phyloP scores from a whole-genome alignment of 2,113 vertebrate genomes.

The Syngnathus floridae region DNA sequence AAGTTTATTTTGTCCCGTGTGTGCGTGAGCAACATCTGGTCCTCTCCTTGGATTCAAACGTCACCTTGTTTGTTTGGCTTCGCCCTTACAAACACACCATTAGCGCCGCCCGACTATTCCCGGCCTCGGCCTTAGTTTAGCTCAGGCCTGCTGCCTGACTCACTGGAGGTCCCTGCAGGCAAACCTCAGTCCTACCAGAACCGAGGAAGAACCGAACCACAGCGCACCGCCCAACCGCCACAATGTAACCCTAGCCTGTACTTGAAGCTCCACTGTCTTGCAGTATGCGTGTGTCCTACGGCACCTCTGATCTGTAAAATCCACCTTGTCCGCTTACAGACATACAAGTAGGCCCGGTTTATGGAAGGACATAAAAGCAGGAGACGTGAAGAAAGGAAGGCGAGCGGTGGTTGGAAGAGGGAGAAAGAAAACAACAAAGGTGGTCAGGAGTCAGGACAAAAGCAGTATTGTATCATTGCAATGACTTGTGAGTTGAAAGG shows the following conservation, averaged over 20 bases:
- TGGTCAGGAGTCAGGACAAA: constrained; percentile 72
- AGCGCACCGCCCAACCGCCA: constrained; percentile 60
- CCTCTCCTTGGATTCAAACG: constrained; percentile 47
- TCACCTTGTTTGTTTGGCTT: constrained; percentile 68
- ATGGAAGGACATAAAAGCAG: constrained; percentile 28
- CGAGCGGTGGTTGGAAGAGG: constrained; percentile 25
- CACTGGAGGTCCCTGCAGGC: constrained; percentile 64
- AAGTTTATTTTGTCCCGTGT: constrained; percentile 58
- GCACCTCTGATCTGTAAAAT: constrained; percentile 36
- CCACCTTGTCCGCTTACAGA: constrained; percentile 44
- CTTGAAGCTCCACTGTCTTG: constrained; percentile 47
- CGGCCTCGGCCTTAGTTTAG: constrained; percentile 49
- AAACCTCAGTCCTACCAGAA: constrained; percentile 63
- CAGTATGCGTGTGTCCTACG: constrained; percentile 29
- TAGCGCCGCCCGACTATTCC: constrained; percentile 59
- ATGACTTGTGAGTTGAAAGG: constrained; percentile 73
- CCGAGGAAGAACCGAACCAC: constrained; percentile 59
- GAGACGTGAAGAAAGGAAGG: constrained; percentile 39
- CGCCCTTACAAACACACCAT: constrained; percentile 63
- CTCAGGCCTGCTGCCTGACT: constrained; percentile 60
- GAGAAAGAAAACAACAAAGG: constrained; percentile 63
- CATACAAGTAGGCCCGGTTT: constrained; percentile 15
- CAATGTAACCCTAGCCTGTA: constrained; percentile 55
- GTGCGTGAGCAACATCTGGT: constrained; percentile 49
- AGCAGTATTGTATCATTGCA: constrained; percentile 74